Percentiles rank a stretch among this genome's conserved stretches.
Evolutionary conservation across 2,113 vertebrate genomes (phyloP).

Genomic region (Lynx canadensis): DNA sequence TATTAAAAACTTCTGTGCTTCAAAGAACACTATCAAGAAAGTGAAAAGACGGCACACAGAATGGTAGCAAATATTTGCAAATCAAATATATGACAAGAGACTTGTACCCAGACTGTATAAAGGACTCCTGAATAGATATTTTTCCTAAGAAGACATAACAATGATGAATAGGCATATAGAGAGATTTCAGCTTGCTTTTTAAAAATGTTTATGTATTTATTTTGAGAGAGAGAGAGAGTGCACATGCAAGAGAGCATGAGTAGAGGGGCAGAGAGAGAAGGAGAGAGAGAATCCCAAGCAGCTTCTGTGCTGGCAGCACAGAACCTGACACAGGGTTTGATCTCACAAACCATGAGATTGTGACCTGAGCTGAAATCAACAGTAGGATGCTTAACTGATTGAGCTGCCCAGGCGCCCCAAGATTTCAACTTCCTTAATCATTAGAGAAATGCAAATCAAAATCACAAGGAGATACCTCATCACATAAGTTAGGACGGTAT

Average conservation of each 20-base stretch:
- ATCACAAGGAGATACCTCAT: background rate
- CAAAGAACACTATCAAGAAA: conserved; percentile 13
- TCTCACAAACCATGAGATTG: too few species aligned
- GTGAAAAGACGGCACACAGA: background rate
- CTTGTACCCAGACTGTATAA: background rate
- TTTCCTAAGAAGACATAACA: background rate
- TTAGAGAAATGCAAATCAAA: conserved; percentile 45
- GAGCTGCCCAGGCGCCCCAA: too few species aligned
- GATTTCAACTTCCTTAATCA: background rate
- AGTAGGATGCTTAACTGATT: too few species aligned
- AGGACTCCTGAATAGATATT: conserved; percentile 13
- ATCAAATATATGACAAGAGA: background rate
- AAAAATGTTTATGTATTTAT: too few species aligned
- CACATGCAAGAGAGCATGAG: too few species aligned
- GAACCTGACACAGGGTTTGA: too few species aligned
- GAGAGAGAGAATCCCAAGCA: too few species aligned
- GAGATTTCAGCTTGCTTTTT: background rate
- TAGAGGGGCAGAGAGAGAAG: too few species aligned
- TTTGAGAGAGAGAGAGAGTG: too few species aligned
- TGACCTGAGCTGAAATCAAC: too few species aligned
- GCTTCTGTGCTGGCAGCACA: too few species aligned
- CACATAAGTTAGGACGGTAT: background rate
- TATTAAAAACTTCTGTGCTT: background rate
- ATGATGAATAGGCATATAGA: background rate
- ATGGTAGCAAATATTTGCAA: background rate